These are phyloP conservation scores for Scaptodrosophila lebanonensis DNA, from an alignment of 1,140 invertebrate species.

Conservation along the genomic window DNA sequence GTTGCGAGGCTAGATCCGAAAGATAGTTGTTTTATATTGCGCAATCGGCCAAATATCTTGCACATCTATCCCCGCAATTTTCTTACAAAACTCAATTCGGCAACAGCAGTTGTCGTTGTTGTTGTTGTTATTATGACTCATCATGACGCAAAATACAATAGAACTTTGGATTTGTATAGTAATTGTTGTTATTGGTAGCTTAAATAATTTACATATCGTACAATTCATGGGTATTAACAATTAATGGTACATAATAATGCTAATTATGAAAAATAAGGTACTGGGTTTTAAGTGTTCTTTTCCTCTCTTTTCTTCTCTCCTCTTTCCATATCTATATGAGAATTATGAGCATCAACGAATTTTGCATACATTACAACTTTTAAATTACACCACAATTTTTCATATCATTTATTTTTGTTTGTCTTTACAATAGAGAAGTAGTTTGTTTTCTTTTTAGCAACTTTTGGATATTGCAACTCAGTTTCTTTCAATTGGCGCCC, in stretches of 20 bases:
- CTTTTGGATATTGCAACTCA: no score
- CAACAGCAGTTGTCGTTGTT: slow-evolving; percentile 1
- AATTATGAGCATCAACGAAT: slow-evolving; percentile 63
- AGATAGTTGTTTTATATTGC: no score
- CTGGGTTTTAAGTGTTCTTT: slow-evolving; percentile 71
- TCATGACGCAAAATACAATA: no score
- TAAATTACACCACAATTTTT: slow-evolving; percentile 56
- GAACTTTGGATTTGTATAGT: slow-evolving; percentile 10
- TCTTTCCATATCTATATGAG: slow-evolving; percentile 35
- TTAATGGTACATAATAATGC: slow-evolving; percentile 62
- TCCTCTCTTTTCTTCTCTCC: slow-evolving; percentile 5
- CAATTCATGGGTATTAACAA: slow-evolving; percentile 64
- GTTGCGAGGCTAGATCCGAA: no score
- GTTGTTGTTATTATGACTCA: not conserved
- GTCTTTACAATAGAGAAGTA: slow-evolving; percentile 7
- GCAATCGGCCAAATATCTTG: no score
- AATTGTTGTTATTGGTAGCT: slow-evolving; percentile 25
- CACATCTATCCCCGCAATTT: no score
- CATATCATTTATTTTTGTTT: slow-evolving; percentile 26
- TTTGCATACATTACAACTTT: slow-evolving; percentile 30
- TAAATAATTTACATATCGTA: slow-evolving; percentile 75
- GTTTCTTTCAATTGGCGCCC: no score
- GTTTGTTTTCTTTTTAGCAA: no score
- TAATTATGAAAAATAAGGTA: slow-evolving; percentile 76
- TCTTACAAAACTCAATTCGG: slow-evolving; percentile 1